phyloP scores from a whole-genome alignment of 2,797 vertebrate species.

The Microchirus variegatus region DNA sequence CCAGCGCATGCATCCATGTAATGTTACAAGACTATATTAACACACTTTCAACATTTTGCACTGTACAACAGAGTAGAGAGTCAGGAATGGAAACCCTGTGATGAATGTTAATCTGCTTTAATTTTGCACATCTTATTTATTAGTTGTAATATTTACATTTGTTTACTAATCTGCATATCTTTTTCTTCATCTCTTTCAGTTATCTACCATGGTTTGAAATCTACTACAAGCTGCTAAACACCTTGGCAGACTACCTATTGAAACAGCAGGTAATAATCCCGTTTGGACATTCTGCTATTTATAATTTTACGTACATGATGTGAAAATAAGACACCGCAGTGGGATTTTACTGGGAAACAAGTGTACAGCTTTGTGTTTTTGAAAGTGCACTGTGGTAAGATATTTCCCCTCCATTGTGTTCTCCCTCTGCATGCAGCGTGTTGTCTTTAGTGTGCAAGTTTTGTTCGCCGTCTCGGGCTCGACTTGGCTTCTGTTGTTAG shows the following conservation, averaged over 20 bases:
- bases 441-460: conserved; percentile 60
- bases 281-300: neutral
- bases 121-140: conserved; percentile 13
- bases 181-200: conserved; percentile 74
- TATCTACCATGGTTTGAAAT: conserved; percentile 99
- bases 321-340: neutral
- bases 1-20: neutral
- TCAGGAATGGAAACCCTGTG: too few relatives aligned
- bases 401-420: conserved; percentile 49
- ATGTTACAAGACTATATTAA: neutral
- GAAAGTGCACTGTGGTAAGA: conserved; percentile 37
- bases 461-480: conserved; percentile 62
- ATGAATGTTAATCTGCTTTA: neutral
- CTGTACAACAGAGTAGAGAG: neutral
- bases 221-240: conserved; percentile 98
- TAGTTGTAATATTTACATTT: conserved; percentile 15
- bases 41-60: neutral
- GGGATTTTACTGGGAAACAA: conserved; percentile 43
- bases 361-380: conserved; percentile 46
- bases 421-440: conserved; percentile 36
- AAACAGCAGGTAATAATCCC: conserved; percentile 90
- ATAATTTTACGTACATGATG: neutral
- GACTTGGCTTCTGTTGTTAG: conserved; percentile 73
- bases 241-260: conserved; percentile 93
- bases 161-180: conserved; percentile 18